Evolutionary conservation across 2,113 vertebrate genomes (phyloP), one percentile per base, ranked within the genome.

Genomic region (Orcinus orca): DNA sequence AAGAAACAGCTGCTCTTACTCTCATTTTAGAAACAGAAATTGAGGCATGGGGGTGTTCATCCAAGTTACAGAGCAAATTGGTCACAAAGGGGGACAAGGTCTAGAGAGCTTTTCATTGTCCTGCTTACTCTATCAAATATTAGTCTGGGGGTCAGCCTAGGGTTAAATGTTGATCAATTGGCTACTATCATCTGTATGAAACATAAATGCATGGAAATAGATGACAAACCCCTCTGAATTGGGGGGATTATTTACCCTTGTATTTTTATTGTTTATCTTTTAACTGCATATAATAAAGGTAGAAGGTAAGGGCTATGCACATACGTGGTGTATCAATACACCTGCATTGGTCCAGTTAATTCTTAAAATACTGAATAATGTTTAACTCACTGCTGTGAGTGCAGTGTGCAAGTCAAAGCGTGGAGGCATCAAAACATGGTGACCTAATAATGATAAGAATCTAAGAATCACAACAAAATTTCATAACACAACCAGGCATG

Each of bases 351-450:
- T 80, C 8, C 20, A 63, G 8, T 74, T 86, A 95, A 58, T 86
- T 95, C 41, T 93, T 94, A 96, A 93, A 94, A 90, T 85, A 60
- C 23, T 97, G 20, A 53, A 26, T 83, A 79, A 83, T 73, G 79
- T 58, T 86, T 70, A 90, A 68, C 41, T 71, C 36, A 79, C 14
- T 90, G 21, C 29, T 36, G 44, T 53, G 53, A 53, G 53, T 53
- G 53, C 53, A 17, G 53, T 33, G 36, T 82, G 1, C 70, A 92
- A 90, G 50, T 73, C 76, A 41, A 96, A 90, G 23, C 77, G 21
- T 85, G 50, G 41, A 94, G 85, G 26, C 71, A 71, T 65, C 50
- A 18, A 79, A 80, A 93, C 38, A 93, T 3, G 47, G 65, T 88
- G 33, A 87, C 41, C 67, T 88, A 88, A 76, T 81, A 60, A 94